Evolutionary conservation across 2,888 invertebrate species (phyloP).

Genomic region (Heteromyza rotundicornis): DNA sequence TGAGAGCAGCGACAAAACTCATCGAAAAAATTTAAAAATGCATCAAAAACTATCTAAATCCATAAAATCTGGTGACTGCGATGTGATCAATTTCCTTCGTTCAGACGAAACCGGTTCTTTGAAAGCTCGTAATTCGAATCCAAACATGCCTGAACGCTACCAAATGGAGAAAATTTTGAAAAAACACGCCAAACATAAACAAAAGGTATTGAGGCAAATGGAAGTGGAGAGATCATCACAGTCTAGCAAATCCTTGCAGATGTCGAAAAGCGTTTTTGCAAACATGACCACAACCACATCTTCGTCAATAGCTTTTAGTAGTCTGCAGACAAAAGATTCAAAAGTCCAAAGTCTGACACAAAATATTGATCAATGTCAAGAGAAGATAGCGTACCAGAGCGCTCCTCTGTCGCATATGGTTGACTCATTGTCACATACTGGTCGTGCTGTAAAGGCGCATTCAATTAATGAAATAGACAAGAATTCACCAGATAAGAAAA

Average conservation of each 20-base stretch:
- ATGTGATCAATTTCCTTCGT: conserved; percentile 5
- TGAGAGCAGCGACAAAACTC: conserved; percentile 42
- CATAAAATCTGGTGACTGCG: conserved; percentile 21
- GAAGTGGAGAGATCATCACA: no score
- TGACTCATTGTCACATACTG: not conserved
- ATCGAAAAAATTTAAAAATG: conserved; percentile 50
- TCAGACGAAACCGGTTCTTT: no score
- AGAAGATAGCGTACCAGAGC: no score
- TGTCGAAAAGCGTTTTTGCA: not conserved
- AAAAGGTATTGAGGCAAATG: conserved; percentile 40
- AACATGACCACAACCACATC: not conserved
- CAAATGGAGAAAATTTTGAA: conserved; percentile 46
- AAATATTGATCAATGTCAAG: no score
- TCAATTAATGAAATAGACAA: not conserved
- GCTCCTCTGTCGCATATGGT: not conserved
- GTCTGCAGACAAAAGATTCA: not conserved
- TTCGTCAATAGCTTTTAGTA: not conserved
- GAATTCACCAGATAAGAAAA: not conserved
- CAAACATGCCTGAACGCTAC: conserved; percentile 36
- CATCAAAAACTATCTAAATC: conserved; percentile 44
- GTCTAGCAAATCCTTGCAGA: no score
- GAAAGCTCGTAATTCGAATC: no score
- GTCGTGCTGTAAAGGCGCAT: no score
- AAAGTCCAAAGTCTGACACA: not conserved
- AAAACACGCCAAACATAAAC: conserved; percentile 48